These are phyloP conservation scores for Sebastes hubbsi DNA, from an alignment of 2,797 vertebrate genomes.

Conservation along the genomic window DNA sequence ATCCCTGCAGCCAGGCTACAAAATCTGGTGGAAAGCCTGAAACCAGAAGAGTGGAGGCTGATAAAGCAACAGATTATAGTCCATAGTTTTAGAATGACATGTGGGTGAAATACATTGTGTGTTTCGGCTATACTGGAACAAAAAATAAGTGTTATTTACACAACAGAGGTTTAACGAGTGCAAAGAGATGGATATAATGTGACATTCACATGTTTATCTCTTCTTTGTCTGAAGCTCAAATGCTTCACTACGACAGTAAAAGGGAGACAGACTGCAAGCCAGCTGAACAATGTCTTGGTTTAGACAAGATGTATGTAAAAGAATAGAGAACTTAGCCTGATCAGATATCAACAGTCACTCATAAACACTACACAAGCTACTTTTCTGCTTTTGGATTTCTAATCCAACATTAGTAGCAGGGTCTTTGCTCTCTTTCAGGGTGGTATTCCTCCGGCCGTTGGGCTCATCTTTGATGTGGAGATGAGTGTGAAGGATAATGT, in stretches of 20 bases:
- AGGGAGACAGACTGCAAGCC: not conserved
- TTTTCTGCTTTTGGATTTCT: slow-evolving; percentile 32
- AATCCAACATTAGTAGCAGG: slow-evolving; percentile 33
- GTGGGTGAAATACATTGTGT: not conserved
- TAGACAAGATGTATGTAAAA: not conserved
- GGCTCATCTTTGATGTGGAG: slow-evolving; percentile 69
- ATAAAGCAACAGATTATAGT: not conserved
- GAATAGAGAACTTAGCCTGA: slow-evolving; percentile 11
- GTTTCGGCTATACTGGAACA: not conserved
- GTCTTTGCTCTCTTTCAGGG: slow-evolving; percentile 52
- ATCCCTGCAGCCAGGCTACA: not conserved
- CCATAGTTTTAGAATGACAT: not conserved
- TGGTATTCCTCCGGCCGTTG: slow-evolving; percentile 47
- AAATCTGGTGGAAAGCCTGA: not conserved
- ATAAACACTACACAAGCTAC: slow-evolving; percentile 6
- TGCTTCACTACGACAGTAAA: not conserved
- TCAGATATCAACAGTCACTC: slow-evolving; percentile 33
- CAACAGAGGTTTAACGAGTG: not conserved
- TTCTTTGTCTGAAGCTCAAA: not conserved
- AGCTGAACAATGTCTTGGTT: not conserved
- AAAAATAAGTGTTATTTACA: not conserved
- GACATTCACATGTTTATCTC: not conserved
- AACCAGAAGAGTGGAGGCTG: not conserved
- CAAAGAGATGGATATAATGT: not conserved
- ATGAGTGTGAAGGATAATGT: slow-evolving; percentile 62